Base-by-base conservation (phyloP, 2,113 vertebrate genomes). In the Coptodon bakossiorum region DNA sequence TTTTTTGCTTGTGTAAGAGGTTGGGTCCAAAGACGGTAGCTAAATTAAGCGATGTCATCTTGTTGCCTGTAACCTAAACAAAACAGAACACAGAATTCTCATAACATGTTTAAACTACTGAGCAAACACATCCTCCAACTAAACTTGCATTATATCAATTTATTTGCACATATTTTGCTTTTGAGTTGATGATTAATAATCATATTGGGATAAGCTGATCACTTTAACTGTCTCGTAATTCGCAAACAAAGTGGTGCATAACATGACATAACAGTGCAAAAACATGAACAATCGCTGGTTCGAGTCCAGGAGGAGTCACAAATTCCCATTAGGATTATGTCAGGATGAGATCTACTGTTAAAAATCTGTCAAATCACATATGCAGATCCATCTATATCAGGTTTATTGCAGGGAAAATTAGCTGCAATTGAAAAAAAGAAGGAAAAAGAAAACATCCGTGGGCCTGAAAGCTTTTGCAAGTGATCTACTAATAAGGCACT, bases 21-120 rank as follows among this genome's bases (percentile, higher is more conserved):
- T 99, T 99, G 87, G 99, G 98, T 22, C 99, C 99, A 90, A 99
- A 99, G 94, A 99, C 98, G 78, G 99, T 99, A 80, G 99, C 99
- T 94, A 99, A 94, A 91, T 99, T 99, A 31, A 98, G 97, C 0
- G 98, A 97, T 7, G 98, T 99, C 99, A 99, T 99, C 97, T 99
- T 99, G 95, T 99, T 99, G 91, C 99, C 99, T 86, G 97, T 97
- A 73, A 98, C 90, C 99, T 99, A 90, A 82, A 94, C 88, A 84
- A 89, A 84, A 92, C 7, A 84, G 40, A 54, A 29, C 16, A 86
- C 16, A 78, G 10, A 40, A 13, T 34, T 66, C 11, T 34, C 31
- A 27, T 31, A 50, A 78, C 43, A 78, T 31, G 9, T 50, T 78
- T 78, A 50, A 78, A 50, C 24, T 19, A 50, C 43, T 31, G 27